Percentiles rank a stretch among this genome's conserved stretches.
phyloP scores from a whole-genome alignment of 2,113 vertebrate species.

The Motacilla tschutschensis region DNA sequence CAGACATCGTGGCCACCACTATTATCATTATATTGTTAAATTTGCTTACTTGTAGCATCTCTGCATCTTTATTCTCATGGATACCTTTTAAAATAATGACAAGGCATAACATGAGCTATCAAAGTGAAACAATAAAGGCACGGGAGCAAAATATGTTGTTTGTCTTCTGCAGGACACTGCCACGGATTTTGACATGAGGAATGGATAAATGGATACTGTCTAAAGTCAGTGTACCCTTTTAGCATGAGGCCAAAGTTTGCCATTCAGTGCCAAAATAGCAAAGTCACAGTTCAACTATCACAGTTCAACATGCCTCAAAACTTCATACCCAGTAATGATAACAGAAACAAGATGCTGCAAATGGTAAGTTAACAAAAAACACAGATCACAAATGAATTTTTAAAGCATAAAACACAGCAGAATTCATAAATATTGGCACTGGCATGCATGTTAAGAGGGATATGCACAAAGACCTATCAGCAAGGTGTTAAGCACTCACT shows the following conservation, averaged over 20 bases:
- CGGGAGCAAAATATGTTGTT: neutral
- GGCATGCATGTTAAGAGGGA: neutral
- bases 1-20: fast-evolving
- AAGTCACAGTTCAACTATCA: neutral
- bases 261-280: neutral
- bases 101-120: neutral
- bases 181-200: neutral
- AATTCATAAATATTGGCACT: neutral
- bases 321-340: neutral
- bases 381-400: neutral
- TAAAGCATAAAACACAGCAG: neutral
- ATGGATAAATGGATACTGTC: neutral
- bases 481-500: neutral
- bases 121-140: neutral
- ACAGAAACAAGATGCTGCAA: neutral
- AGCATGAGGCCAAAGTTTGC: neutral
- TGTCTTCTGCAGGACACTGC: neutral
- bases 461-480: neutral
- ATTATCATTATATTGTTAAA: neutral
- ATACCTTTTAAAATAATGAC: neutral
- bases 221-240: neutral
- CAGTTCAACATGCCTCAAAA: neutral
- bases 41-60: neutral
- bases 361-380: neutral
- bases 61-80: neutral